Evolutionary conservation across 2,888 invertebrate species (phyloP), one percentile per base, ranked within the genome.

Genomic region (Orthosia incerta): DNA sequence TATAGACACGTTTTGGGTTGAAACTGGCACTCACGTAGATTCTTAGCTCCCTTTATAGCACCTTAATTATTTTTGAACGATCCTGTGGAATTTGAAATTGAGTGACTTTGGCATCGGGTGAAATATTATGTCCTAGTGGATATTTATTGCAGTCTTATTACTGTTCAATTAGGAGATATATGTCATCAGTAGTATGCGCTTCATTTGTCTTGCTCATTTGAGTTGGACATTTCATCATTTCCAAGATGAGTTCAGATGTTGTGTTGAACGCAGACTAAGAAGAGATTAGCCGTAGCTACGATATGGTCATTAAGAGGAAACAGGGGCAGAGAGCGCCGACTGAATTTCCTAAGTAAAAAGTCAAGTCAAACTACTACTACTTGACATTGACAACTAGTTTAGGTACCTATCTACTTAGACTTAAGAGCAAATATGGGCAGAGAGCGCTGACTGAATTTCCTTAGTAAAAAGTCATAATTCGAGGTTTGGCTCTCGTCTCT

Each of bases 1-100:
- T 51, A 48, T 0, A 70, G 73, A 71, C 88, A 87, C 87, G 87
- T 87, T 76, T 66, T 70, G 64, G 74, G 67, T 59, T 69, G 57
- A 15, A 61, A 50, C 80, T 39, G 67, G 48, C 64, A 83, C 70
- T 79, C 83, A 59, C 80, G 61, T 79, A 78, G 65, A 76, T 79
- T 67, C 67, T 68, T 62, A 71, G 64, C 71, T 71, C 70, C 75
- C 53, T 71, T 79, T 79, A 83, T 81, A 71, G 67, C 64, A 83
- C 64, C 75, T 82, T 81, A 83, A 81, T 81, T 79, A 79, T 79
- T 79, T 81, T 81, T 81, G 79, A 81, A 81, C 66, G 80, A 83
- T 70, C 80, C 67, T 71, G 51, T 71, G 66, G 66, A 67, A 79
- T 71, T 70, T 67, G 62, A 74, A 79, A 71, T 79, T 75, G 63